These are phyloP conservation scores for Macropodus opercularis DNA, from an alignment of 2,797 vertebrate species.

Conservation along the genomic window DNA sequence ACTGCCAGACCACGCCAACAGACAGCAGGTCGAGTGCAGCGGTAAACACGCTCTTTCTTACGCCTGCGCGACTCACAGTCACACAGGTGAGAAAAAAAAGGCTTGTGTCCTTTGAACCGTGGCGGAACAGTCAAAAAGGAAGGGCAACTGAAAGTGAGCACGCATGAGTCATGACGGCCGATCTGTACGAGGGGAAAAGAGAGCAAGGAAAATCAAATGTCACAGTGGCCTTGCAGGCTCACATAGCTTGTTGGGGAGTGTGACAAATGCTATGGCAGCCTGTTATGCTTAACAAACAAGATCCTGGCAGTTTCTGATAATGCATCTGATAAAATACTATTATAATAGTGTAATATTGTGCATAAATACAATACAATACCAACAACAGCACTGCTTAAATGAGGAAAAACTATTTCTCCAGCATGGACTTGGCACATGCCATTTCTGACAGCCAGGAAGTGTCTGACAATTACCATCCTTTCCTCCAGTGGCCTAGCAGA, in stretches of 20 bases:
- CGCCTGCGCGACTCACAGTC: constrained; percentile 53
- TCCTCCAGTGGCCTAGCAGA: constrained; percentile 62
- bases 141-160: constrained; percentile 70
- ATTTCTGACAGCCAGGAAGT: constrained; percentile 37
- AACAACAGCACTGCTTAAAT: too few relatives aligned
- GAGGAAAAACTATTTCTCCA: constrained; percentile 4
- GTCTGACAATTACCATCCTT: constrained; percentile 63
- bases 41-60: constrained; percentile 23
- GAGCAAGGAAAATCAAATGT: constrained; percentile 36
- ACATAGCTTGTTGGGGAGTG: constrained; percentile 21
- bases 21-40: constrained; percentile 12
- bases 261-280: constrained; percentile 61
- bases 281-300: constrained; percentile 39
- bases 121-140: constrained; percentile 42
- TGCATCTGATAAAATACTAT: too few relatives aligned
- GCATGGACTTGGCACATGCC: constrained; percentile 11
- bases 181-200: constrained; percentile 10
- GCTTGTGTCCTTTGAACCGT: constrained; percentile 58
- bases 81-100: constrained; percentile 17
- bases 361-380: too few relatives aligned
- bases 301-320: constrained; percentile 30
- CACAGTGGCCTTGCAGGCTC: constrained; percentile 30
- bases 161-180: constrained; percentile 60
- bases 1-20: constrained; percentile 32
- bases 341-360: too few relatives aligned